Base-by-base conservation (phyloP, 2,797 vertebrate species). In the Periparus ater region DNA sequence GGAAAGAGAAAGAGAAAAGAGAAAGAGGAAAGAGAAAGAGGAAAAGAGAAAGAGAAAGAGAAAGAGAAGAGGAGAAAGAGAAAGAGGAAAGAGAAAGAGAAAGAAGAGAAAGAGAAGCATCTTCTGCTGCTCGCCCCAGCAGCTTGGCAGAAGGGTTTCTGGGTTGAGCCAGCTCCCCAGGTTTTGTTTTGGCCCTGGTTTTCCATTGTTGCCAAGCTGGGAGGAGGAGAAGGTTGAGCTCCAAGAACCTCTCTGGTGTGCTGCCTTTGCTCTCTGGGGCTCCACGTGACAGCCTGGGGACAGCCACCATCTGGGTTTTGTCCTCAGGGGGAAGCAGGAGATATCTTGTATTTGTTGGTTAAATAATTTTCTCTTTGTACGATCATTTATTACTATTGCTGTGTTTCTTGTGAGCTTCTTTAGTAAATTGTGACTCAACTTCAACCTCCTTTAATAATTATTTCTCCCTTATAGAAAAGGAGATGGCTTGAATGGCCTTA, bases 291-390 rank as follows among this genome's bases (percentile, higher is more conserved):
- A 47, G 57, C 29, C 58, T 47, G 42, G 34, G 50, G 23, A 29
- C 42, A 73, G 58, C 50, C 68, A n/a, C 34, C 68, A n/a, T 5
- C n/a, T 40, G 50, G 48, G 58, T 5, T 62, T 47, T 53, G 25
- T 25, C 42, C 17, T 62, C 0, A 1, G 17, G 27, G 17, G 20
- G 6, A 23, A 53, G 17, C 20, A 55, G 65, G 30, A 0, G 0
- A 26, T 62, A 42, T 16, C 21, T 55, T 34, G 7, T 17, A 30
- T 42, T 55, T 42, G 42, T 34, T 54, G 26, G 42, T 62, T 62
- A 70, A 62, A 70, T 14, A 7, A 34, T 48, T 55, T 40, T 26
- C 17, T 62, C 34, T 40, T 48, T 77, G 14, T 77, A 62, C 30
- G 18, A 30, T 22, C 17, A 30, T 70, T 86, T 40, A 15, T 70